Percentiles rank a stretch among this genome's conserved stretches.
phyloP scores from a whole-genome alignment of 1,140 invertebrate genomes.

The Cherax quadricarinatus region DNA sequence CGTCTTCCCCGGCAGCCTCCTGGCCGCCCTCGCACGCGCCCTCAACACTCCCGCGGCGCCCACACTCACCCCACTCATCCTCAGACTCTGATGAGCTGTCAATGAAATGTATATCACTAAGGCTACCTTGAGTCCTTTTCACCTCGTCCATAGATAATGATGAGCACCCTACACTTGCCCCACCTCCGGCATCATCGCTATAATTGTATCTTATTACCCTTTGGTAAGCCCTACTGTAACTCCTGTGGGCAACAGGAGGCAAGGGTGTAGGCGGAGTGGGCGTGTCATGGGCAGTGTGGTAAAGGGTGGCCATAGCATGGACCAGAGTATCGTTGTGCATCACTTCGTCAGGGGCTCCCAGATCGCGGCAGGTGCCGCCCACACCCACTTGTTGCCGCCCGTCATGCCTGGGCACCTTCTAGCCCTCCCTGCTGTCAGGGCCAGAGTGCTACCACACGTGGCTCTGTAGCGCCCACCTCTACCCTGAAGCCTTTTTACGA shows the following conservation, averaged over 20 bases:
- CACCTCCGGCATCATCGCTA: not conserved
- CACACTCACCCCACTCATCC: slow-evolving; percentile 48
- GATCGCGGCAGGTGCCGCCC: slow-evolving; percentile 8
- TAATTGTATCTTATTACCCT: not conserved
- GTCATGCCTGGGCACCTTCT: slow-evolving; percentile 31
- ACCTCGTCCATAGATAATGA: not conserved
- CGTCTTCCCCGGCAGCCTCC: slow-evolving; percentile 64
- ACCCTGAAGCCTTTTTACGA: too few relatives aligned
- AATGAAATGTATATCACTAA: slow-evolving; percentile 42
- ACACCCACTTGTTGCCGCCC: slow-evolving; percentile 65
- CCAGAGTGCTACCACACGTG: not conserved
- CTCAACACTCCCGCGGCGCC: slow-evolving; percentile 36
- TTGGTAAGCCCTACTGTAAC: not conserved
- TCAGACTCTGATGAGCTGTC: slow-evolving; percentile 53
- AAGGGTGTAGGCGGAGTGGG: slow-evolving; percentile 49
- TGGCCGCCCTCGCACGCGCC: slow-evolving; percentile 59
- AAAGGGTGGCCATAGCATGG: slow-evolving; percentile 47
- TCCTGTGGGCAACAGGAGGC: slow-evolving; percentile 25
- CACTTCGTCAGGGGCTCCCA: slow-evolving; percentile 28
- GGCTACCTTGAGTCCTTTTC: slow-evolving; percentile 11
- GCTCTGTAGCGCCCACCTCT: too few relatives aligned
- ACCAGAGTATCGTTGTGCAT: slow-evolving; percentile 31
- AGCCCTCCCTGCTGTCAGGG: not conserved
- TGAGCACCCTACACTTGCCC: too few relatives aligned
- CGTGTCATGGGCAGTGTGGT: slow-evolving; percentile 30